Evolutionary conservation across 2,797 vertebrate genomes (phyloP).

Genomic region (Geotrypetes seraphini): DNA sequence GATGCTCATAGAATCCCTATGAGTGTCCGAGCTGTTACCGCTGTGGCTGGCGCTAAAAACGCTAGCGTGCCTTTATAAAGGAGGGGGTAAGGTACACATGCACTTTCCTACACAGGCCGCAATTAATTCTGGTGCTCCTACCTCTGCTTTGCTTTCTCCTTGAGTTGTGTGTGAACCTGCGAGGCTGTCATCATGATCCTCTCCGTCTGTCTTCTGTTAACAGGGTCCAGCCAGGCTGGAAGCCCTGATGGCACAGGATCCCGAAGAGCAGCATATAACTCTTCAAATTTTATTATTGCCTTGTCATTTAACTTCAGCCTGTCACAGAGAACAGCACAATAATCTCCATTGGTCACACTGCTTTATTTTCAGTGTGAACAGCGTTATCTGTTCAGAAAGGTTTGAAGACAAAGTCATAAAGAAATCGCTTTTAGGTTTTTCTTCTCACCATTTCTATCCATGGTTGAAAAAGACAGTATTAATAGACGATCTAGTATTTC

Average conservation of each 20-base stretch:
- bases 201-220: not conserved
- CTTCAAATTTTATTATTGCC: conserved; percentile 19
- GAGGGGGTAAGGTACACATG: too few relatives aligned
- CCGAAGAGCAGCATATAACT: conserved; percentile 17
- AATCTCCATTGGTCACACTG: too few relatives aligned
- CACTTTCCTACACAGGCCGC: too few relatives aligned
- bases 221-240: conserved; percentile 2
- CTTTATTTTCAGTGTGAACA: not conserved
- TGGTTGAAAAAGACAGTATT: not conserved
- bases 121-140: not conserved
- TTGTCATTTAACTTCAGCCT: conserved; percentile 27
- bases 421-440: not conserved
- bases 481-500: too few relatives aligned
- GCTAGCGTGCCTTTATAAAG: too few relatives aligned
- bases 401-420: rapidly evolving
- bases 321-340: not conserved
- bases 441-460: not conserved
- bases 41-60: too few relatives aligned
- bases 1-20: too few relatives aligned
- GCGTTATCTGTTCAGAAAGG: not conserved
- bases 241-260: conserved; percentile 1
- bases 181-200: not conserved
- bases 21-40: too few relatives aligned
- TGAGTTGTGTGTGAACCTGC: conserved; percentile 19
- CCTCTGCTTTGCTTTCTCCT: conserved; percentile 18